Conservation (phyloP, 1,140 invertebrate genomes). For the Dufourea novaeangliae region DNA sequence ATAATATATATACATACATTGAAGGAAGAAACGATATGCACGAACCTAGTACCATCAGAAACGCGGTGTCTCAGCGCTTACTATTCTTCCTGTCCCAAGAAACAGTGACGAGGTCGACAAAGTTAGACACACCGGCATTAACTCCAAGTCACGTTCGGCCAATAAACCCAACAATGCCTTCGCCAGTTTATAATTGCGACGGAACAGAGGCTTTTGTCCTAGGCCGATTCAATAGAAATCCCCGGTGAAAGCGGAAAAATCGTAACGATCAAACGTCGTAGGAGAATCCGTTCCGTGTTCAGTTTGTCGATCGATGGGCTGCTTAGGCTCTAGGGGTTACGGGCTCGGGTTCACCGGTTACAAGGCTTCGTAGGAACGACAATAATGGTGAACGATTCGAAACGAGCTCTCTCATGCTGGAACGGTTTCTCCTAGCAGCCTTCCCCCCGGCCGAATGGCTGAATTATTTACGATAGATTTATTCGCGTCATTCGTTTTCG, state of each 20-base stretch:
- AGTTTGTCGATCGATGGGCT: not conserved
- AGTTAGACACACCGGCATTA: not conserved
- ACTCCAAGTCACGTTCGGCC: constrained; percentile 1
- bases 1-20: not conserved
- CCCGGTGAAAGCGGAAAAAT: not conserved
- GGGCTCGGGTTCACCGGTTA: not conserved
- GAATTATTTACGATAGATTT: constrained; percentile 47
- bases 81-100: not conserved
- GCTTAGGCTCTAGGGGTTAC: not conserved
- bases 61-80: not conserved
- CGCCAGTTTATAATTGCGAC: not conserved
- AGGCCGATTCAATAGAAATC: not conserved
- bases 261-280: not conserved
- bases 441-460: not conserved
- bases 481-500: constrained; percentile 38
- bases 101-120: not conserved
- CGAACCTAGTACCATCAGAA: not conserved
- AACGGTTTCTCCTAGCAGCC: not conserved
- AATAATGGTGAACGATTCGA: not conserved
- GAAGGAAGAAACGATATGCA: not conserved
- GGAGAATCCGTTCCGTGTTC: no score
- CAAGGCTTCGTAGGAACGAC: constrained; percentile 3
- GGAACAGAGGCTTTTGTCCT: not conserved
- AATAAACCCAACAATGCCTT: not conserved
- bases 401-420: not conserved